Conservation (phyloP, 2,797 vertebrate species). For the Macroramphosus scolopax region DNA sequence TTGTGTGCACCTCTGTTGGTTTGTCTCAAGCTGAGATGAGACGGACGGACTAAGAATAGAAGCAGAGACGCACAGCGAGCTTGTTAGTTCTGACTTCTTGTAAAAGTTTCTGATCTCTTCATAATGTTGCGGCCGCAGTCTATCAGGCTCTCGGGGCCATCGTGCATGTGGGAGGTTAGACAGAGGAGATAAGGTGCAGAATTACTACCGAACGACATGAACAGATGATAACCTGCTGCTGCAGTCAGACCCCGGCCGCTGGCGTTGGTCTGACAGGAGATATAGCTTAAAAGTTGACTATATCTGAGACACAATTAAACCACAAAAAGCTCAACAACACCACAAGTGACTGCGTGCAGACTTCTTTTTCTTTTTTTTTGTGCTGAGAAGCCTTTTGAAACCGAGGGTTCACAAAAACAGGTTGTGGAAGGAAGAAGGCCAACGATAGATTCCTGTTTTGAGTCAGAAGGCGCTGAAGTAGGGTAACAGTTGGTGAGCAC, state of each 20-base stretch:
- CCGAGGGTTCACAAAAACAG: constrained; percentile 40
- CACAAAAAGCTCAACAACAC: constrained; percentile 28
- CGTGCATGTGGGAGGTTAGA: too few species aligned
- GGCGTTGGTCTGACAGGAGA: constrained; percentile 24
- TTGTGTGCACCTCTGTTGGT: constrained; percentile 59
- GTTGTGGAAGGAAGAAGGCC: constrained; percentile 30
- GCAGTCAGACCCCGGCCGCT: constrained; percentile 3
- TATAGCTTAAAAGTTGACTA: constrained; percentile 28
- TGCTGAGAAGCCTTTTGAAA: constrained; percentile 18
- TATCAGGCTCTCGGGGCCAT: too few species aligned
- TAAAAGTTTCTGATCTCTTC: too few species aligned
- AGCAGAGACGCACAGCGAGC: too few species aligned
- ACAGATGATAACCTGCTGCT: too few species aligned
- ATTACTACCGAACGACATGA: too few species aligned
- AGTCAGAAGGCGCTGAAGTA: constrained; percentile 58
- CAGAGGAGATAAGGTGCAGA: too few species aligned
- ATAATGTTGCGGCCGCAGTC: too few species aligned
- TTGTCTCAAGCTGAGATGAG: constrained; percentile 38
- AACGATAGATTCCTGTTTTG: constrained; percentile 50
- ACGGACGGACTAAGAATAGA: constrained; percentile 16
- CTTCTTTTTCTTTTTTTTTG: too few species aligned
- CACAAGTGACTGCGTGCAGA: constrained; percentile 16
- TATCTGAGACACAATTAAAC: constrained; percentile 22
- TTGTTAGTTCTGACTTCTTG: too few species aligned
- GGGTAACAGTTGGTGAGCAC: constrained; percentile 50